Conservation (phyloP, 2,113 vertebrate species). For the Petroica traversi region DNA sequence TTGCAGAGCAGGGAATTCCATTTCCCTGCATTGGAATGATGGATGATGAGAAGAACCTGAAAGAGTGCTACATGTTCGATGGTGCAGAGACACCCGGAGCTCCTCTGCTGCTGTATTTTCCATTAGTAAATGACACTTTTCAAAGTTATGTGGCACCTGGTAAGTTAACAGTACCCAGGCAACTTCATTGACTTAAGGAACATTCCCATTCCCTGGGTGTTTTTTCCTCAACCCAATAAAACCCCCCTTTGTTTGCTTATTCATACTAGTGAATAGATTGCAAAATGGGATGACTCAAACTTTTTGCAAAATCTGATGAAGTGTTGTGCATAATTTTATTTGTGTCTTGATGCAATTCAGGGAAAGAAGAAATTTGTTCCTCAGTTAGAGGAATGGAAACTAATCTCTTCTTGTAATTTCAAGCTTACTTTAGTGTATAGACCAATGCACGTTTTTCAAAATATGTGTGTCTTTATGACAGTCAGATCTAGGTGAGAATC, state of each 20-base stretch:
- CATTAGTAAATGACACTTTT: slow-evolving; percentile 77
- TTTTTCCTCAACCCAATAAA: background rate
- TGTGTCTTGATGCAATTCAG: background rate
- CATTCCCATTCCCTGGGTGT: background rate
- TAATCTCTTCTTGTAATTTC: background rate
- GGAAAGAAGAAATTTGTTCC: background rate
- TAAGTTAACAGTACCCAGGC: slow-evolving; percentile 23
- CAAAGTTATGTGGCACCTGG: slow-evolving; percentile 75
- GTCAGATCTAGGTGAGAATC: background rate
- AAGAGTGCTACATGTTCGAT: slow-evolving; percentile 79
- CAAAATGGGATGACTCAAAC: background rate
- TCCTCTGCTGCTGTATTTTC: slow-evolving; percentile 78
- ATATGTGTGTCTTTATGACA: background rate
- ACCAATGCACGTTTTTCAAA: background rate
- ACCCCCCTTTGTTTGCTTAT: background rate
- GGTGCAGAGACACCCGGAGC: slow-evolving; percentile 49
- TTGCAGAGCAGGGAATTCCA: slow-evolving; percentile 67
- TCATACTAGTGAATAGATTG: background rate
- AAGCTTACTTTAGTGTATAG: background rate
- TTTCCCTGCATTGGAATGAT: slow-evolving; percentile 69
- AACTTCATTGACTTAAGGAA: background rate
- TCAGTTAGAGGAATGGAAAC: background rate
- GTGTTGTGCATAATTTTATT: background rate
- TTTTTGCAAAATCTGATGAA: background rate
- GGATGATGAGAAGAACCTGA: slow-evolving; percentile 65